Percentiles rank a stretch among this genome's conserved stretches.
phyloP scores from a whole-genome alignment of 1,140 invertebrate genomes.

The Micrasema minimum region DNA sequence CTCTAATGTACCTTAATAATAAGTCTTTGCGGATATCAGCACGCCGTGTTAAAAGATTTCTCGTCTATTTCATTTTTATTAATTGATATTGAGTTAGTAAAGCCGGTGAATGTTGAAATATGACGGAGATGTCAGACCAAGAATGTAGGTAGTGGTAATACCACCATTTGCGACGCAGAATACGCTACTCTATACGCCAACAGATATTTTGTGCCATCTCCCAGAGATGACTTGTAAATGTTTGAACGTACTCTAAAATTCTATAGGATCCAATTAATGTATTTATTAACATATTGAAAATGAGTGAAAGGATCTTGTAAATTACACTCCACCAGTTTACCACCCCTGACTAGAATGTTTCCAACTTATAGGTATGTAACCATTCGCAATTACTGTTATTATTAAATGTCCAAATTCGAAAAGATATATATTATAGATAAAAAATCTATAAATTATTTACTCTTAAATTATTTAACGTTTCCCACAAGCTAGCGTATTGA shows the following conservation, averaged over 20 bases:
- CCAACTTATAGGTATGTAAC: slow-evolving; percentile 24
- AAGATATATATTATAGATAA: slow-evolving; percentile 39
- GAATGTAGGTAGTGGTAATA: slow-evolving; percentile 21
- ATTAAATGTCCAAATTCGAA: slow-evolving; percentile 44
- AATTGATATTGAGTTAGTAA: slow-evolving; percentile 28
- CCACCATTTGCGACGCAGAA: not conserved
- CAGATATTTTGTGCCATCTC: slow-evolving; percentile 40
- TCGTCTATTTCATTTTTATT: slow-evolving; percentile 30
- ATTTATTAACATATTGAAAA: slow-evolving; percentile 45
- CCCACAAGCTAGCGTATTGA: slow-evolving; percentile 27
- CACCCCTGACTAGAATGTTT: slow-evolving; percentile 37
- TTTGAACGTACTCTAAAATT: slow-evolving; percentile 44
- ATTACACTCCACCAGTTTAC: slow-evolving; percentile 36
- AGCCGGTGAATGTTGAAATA: slow-evolving; percentile 32
- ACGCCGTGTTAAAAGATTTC: slow-evolving; percentile 35
- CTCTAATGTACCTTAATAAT: slow-evolving; percentile 37
- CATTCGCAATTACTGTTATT: slow-evolving; percentile 44
- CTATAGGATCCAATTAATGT: slow-evolving; percentile 46
- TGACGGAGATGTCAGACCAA: slow-evolving; percentile 37
- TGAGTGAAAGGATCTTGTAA: slow-evolving; percentile 44
- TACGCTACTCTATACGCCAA: slow-evolving; percentile 6
- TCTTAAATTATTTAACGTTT: slow-evolving; percentile 35
- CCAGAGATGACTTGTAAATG: slow-evolving; percentile 43
- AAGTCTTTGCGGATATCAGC: slow-evolving; percentile 29
- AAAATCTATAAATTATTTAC: slow-evolving; percentile 47